These are phyloP conservation scores for Schizopygopsis pylzovi DNA, from an alignment of 2,797 vertebrate species.

Conservation along the genomic window DNA sequence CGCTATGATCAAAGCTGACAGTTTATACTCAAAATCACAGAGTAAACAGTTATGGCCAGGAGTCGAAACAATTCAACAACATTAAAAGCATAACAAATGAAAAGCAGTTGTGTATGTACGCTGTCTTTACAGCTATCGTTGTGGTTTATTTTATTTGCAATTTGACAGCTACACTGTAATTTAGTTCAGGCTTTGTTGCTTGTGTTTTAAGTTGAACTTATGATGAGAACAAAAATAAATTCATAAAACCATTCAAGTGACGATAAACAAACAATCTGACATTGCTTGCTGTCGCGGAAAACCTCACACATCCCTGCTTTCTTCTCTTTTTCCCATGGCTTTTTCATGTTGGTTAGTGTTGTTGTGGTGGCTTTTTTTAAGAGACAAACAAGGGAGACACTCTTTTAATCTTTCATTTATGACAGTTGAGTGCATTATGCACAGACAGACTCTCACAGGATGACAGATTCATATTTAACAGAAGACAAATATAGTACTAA, in stretches of 20 bases:
- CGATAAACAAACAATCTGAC: constrained; percentile 37
- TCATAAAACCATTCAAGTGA: constrained; percentile 9
- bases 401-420: constrained; percentile 31
- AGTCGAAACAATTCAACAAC: constrained; percentile 42
- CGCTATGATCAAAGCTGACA: constrained; percentile 31
- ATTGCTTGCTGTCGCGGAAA: background rate
- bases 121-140: constrained; percentile 11
- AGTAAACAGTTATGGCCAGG: constrained; percentile 34
- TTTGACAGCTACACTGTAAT: constrained; percentile 43
- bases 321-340: constrained; percentile 17
- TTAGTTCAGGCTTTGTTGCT: constrained; percentile 18
- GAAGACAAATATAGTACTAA: constrained; percentile 28
- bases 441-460: constrained; percentile 34
- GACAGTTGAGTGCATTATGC: constrained; percentile 44
- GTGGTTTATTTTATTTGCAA: constrained; percentile 30
- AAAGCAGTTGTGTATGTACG: constrained; percentile 24
- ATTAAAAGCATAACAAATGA: constrained; percentile 41
- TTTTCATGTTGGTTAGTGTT: constrained; percentile 19
- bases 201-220: constrained; percentile 34
- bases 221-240: constrained; percentile 35
- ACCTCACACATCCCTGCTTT: background rate
- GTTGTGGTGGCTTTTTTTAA: constrained; percentile 12
- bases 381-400: constrained; percentile 19
- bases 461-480: constrained; percentile 39
- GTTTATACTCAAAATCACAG: constrained; percentile 36